Conservation (phyloP, 2,888 invertebrate genomes). For the Drosophila siamana region DNA sequence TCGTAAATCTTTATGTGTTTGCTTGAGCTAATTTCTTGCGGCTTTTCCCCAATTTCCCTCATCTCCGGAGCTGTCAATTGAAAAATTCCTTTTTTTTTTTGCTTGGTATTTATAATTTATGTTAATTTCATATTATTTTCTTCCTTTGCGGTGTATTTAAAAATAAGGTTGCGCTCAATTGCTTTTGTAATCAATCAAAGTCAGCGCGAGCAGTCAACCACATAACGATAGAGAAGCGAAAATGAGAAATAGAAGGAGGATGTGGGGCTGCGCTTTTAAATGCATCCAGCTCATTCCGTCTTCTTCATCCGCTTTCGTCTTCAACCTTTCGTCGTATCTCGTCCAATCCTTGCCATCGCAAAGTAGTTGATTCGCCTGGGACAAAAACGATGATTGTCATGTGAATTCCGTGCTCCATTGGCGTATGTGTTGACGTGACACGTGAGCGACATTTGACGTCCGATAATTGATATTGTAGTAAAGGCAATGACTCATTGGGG, state of each 20-base stretch:
- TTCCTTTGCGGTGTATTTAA: conserved; percentile 35
- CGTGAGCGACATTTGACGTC: conserved; percentile 78
- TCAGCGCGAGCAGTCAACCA: conserved; percentile 40
- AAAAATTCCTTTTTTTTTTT: conserved; percentile 27
- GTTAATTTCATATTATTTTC: conserved; percentile 64
- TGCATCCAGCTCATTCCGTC: conserved; percentile 29
- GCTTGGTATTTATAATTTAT: conserved; percentile 58
- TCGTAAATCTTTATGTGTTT: conserved; percentile 25
- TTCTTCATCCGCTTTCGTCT: too few species aligned
- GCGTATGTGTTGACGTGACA: conserved; percentile 74
- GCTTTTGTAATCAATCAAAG: conserved; percentile 77
- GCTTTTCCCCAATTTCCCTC: conserved; percentile 12
- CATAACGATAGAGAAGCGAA: neutral
- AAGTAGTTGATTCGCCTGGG: conserved; percentile 10
- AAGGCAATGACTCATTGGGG: conserved; percentile 5
- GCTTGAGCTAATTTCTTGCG: conserved; percentile 57
- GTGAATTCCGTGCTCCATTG: conserved; percentile 48
- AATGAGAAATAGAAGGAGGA: neutral
- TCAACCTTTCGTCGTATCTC: neutral
- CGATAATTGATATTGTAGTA: conserved; percentile 72
- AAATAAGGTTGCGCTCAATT: conserved; percentile 68
- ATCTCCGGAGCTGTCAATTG: conserved; percentile 65
- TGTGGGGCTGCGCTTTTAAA: conserved; percentile 18
- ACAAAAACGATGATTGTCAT: conserved; percentile 51
- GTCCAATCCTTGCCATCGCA: neutral